Base-by-base conservation (phyloP, 2,113 vertebrate species). In the Saccopteryx leptura region DNA sequence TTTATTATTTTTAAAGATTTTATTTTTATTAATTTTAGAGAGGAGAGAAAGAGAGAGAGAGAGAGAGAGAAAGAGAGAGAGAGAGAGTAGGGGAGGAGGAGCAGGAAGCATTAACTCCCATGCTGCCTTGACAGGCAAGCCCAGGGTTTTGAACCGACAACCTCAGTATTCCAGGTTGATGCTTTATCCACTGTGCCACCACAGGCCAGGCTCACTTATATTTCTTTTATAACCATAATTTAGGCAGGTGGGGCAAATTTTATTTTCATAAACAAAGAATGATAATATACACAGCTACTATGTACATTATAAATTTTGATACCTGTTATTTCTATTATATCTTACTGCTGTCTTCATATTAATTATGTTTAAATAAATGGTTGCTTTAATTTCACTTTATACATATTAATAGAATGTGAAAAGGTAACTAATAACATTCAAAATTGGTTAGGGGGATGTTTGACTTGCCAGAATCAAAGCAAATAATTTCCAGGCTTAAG, bases 401-500 rank as follows among this genome's bases (percentile, higher is more conserved):
- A 54, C 39, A 39, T 39, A 39, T 39, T 39, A 76, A 75, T 46
- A 74, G 23, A 88, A 92, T 72, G 1, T 88, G 24, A 81, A 92
- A 86, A 71, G 0, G 10, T 92, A 93, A 76, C 28, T 93, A 81
- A 60, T 54, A 61, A 80, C 74, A 85, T 91, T 19, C 7, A 91
- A 81, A 93, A 9, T 48, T 69, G 17, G 18, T 4, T 58, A 76
- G 33, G 4, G 1, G 9, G 5, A 88, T 93, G 33, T 91, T 83
- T 91, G 9, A 14, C 5, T 74, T 84, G 65, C n/a, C 26, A 1
- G 90, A 81, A 31, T 68, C 78, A 94, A 97, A 90, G 54, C 26
- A 81, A 96, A 87, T 19, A 78, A 60, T 65, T 90, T 92, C 12
- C 21, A 81, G 0, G 6, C 26, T 93, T 50, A 95, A 94, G 93